Evolutionary conservation across 2,888 invertebrate genomes (phyloP).

Genomic region (Aproaerema taeniolella): DNA sequence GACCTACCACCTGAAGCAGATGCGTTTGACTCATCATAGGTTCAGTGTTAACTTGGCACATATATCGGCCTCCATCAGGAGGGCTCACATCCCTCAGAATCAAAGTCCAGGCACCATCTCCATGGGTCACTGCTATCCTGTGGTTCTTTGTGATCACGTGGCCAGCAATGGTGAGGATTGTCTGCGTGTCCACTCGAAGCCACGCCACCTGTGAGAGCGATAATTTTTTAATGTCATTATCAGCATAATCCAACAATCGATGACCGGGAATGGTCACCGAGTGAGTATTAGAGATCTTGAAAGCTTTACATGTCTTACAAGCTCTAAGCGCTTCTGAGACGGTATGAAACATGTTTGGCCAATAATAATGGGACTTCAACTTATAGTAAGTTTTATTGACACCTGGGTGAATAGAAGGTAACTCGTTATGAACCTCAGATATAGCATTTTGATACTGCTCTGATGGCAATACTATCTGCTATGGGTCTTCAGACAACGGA

Average conservation of each 20-base stretch:
- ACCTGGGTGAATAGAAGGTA: no score
- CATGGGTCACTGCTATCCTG: conserved; percentile 87
- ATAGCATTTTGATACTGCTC: no score
- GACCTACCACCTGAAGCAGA: conserved; percentile 61
- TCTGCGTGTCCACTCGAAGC: conserved; percentile 93
- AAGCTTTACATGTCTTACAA: no score
- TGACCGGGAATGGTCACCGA: no score
- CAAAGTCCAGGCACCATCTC: conserved; percentile 89
- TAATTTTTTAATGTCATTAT: background rate
- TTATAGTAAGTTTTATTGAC: no score
- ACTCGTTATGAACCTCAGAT: no score
- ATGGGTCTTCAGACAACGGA: no score
- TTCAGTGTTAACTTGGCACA: conserved; percentile 79
- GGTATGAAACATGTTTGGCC: no score
- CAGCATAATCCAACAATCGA: background rate
- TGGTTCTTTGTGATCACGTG: conserved; percentile 95
- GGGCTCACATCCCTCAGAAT: conserved; percentile 88
- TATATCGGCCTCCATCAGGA: conserved; percentile 89
- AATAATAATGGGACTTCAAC: no score
- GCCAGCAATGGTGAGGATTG: conserved; percentile 91
- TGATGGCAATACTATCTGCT: no score
- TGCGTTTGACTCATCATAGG: conserved; percentile 74
- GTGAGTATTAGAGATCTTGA: no score
- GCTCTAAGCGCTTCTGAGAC: no score
- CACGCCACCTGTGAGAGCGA: conserved; percentile 84